These are phyloP conservation scores for Halotydeus destructor DNA, from an alignment of 1,140 invertebrate genomes.

Conservation along the genomic window DNA sequence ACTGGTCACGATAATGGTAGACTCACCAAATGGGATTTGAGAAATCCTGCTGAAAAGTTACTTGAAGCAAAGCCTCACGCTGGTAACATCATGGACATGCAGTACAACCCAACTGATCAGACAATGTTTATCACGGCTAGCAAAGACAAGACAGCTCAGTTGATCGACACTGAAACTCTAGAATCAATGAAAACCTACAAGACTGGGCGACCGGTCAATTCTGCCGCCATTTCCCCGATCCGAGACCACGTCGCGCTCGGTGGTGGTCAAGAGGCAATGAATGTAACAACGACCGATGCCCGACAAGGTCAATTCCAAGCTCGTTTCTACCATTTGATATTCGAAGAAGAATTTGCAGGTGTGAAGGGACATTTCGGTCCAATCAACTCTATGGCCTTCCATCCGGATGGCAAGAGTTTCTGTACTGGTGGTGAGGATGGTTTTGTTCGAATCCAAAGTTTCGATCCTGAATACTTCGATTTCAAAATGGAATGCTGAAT, in stretches of 20 bases:
- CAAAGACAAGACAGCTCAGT: constrained; percentile 64
- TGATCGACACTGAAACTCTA: constrained; percentile 70
- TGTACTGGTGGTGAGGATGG: constrained; percentile 96
- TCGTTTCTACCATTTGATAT: constrained; percentile 92
- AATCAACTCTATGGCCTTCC: constrained; percentile 93
- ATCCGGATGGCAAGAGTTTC: constrained; percentile 92
- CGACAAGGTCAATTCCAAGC: constrained; percentile 94
- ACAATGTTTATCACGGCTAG: constrained; percentile 92
- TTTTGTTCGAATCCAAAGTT: constrained; percentile 83
- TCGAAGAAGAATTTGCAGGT: constrained; percentile 95
- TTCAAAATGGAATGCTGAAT: constrained; percentile 78
- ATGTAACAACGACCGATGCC: constrained; percentile 90
- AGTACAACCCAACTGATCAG: constrained; percentile 59
- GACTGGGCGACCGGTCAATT: constrained; percentile 88
- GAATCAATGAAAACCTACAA: constrained; percentile 79
- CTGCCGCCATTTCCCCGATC: constrained; percentile 81
- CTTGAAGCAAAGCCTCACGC: constrained; percentile 46
- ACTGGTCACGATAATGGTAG: constrained; percentile 87
- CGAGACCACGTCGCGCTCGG: constrained; percentile 80
- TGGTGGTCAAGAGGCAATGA: constrained; percentile 95
- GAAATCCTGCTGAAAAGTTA: constrained; percentile 27
- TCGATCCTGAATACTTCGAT: constrained; percentile 90
- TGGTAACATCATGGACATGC: constrained; percentile 82
- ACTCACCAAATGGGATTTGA: constrained; percentile 71
- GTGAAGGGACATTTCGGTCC: constrained; percentile 99